Base-by-base conservation (phyloP, 23 tunicate species). In the Halocynthia aurantium region DNA sequence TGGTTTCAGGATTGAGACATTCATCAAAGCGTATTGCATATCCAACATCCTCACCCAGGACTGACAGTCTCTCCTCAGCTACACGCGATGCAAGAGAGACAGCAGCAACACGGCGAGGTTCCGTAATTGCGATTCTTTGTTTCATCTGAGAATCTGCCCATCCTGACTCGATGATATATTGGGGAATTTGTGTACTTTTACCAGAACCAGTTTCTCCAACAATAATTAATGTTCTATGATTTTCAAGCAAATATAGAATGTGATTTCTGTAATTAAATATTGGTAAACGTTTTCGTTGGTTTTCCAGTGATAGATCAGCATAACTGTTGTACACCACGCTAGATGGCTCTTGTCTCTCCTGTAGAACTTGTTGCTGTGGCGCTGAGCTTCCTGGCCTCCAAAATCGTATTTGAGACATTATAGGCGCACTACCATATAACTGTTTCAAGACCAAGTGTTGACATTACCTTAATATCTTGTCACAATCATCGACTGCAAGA, bases 151-250 rank as follows among this genome's bases (percentile, higher is more conserved):
- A 73, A 21, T 82, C 54, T 10, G 7, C 56, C 92, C 92, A 96
- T 5, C 99, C 99, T 49, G 89, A 81, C 61, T 91, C 96, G 19
- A 66, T 68, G 20, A 96, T 69, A 63, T 96, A 94, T 73, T 94
- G 98, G 10, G 98, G 98, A 69, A 93, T 73, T 63, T 93, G 98
- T 0, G 98, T 93, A 56, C 89, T 83, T 76, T 93, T 93, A 5
- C 98, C 98, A 57, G 84, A 93, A 18, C 98, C 98, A 19, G 98
- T 93, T 76, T 93, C 98, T 20, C 98, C 98, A 55, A 88, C 94
- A 57, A 93, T 81, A 15, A 93, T 84, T 8, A 93, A 57, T 0
- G 86, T 84, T 75, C 76, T 55, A 52, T 83, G 62, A 55, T 83
- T 76, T 55, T 93, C 98, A 70, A 93, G 31, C 65, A 84, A 67